These are phyloP conservation scores for Empidonax alnorum DNA, from an alignment of 2,113 vertebrate genomes.

Conservation along the genomic window DNA sequence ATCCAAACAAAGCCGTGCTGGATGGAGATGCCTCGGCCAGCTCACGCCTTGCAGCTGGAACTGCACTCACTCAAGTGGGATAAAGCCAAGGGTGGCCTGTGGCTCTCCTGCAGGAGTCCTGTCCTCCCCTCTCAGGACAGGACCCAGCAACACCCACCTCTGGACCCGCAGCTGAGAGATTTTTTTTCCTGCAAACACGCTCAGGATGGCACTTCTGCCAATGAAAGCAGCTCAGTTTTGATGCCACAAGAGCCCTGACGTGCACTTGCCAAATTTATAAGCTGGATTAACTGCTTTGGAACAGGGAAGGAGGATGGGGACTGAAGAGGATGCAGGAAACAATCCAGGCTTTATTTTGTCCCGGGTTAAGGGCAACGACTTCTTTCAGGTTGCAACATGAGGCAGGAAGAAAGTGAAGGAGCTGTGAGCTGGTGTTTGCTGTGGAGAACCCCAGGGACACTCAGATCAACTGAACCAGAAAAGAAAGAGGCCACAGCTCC, in stretches of 20 bases:
- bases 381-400: not conserved
- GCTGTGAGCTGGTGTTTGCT: not conserved
- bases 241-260: not conserved
- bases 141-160: not conserved
- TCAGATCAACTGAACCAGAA: not conserved
- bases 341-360: not conserved
- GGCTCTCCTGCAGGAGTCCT: not conserved
- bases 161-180: not conserved
- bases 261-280: not conserved
- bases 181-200: not conserved
- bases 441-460: not conserved
- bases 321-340: not conserved
- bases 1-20: not conserved
- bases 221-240: not conserved
- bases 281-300: not conserved
- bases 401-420: not conserved
- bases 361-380: not conserved
- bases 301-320: not conserved
- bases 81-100: not conserved
- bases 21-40: not conserved
- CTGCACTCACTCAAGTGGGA: not conserved
- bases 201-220: not conserved
- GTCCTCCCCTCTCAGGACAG: not conserved
- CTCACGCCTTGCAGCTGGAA: not conserved
- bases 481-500: not conserved